phyloP scores from a whole-genome alignment of 2,888 invertebrate genomes.

The Theristus sp. region DNA sequence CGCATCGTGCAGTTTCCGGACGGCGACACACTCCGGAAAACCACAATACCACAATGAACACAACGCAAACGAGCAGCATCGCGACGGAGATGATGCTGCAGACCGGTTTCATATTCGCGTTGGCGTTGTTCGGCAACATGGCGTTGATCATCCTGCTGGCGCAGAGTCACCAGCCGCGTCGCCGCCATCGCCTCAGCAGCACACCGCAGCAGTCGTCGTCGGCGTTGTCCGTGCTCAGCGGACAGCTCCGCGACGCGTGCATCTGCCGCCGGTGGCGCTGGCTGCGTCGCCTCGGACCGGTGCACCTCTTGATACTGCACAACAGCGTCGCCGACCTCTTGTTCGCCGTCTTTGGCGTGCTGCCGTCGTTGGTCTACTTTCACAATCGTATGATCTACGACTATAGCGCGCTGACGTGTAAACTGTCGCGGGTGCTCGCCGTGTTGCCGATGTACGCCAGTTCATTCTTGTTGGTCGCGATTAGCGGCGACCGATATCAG shows the following conservation, averaged over 20 bases:
- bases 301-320: slow-evolving; percentile 43
- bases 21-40: too few relatives aligned
- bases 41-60: too few relatives aligned
- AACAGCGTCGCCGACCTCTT: slow-evolving; percentile 49
- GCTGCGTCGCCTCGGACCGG: background rate
- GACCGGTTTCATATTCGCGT: background rate
- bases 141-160: background rate
- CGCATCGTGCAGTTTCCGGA: too few relatives aligned
- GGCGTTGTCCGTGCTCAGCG: background rate
- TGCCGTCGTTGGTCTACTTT: slow-evolving; percentile 33
- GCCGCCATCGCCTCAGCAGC: background rate
- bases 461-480: slow-evolving; percentile 37
- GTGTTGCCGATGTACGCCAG: slow-evolving; percentile 47
- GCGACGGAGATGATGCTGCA: background rate
- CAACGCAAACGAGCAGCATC: too few relatives aligned
- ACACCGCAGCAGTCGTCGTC: too few relatives aligned
- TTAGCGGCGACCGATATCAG: slow-evolving; percentile 23
- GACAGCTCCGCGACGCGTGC: too few relatives aligned
- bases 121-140: background rate
- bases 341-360: slow-evolving; percentile 48
- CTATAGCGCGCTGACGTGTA: slow-evolving; percentile 32
- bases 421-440: slow-evolving; percentile 36
- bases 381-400: slow-evolving; percentile 35
- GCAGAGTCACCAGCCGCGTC: background rate
- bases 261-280: too few relatives aligned